Evolutionary conservation across 2,113 vertebrate genomes (phyloP).

Genomic region (Otocyon megalotis): DNA sequence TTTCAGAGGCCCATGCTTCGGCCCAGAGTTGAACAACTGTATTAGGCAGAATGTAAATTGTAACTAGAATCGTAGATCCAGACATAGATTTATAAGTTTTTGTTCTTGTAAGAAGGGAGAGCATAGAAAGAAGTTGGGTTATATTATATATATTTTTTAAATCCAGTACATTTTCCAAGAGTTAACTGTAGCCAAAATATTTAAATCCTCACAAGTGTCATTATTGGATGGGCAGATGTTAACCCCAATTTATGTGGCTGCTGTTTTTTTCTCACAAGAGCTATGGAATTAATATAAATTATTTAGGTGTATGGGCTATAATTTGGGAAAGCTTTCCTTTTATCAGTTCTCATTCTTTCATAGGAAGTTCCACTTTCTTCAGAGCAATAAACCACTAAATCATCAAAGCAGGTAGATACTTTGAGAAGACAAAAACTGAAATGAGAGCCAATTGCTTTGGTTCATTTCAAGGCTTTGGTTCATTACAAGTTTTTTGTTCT

Average conservation of each 20-base stretch:
- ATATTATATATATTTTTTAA: not conserved
- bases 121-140: not conserved
- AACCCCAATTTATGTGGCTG: not conserved
- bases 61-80: not conserved
- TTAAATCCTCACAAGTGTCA: not conserved
- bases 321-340: not conserved
- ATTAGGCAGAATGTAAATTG: not conserved
- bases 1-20: not conserved
- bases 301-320: not conserved
- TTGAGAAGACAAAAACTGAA: not conserved
- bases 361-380: not conserved
- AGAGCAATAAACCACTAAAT: not conserved
- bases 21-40: not conserved
- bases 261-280: not conserved
- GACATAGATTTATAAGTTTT: not conserved
- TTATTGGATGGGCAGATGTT: not conserved
- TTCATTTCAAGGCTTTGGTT: not conserved
- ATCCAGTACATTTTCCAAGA: not conserved
- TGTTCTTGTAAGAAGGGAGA: not conserved
- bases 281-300: not conserved
- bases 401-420: not conserved
- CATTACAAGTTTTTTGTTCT: not conserved
- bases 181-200: constrained; percentile 8
- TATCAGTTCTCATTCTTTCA: not conserved
- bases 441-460: not conserved